Conservation (phyloP, 2,113 vertebrate species). For the Daubentonia madagascariensis region DNA sequence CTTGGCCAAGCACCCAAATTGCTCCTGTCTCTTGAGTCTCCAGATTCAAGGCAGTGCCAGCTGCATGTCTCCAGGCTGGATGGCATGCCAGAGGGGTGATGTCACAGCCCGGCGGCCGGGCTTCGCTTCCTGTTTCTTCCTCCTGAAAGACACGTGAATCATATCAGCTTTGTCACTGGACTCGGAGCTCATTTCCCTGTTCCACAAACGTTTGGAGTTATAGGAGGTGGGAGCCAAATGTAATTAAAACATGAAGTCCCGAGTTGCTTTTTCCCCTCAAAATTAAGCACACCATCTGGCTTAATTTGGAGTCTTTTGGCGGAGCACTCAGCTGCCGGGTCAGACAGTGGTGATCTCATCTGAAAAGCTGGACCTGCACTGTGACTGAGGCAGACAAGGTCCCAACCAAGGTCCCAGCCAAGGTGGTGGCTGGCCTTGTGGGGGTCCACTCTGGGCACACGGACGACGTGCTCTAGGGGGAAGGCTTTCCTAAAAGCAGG, state of each 20-base stretch:
- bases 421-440: not conserved
- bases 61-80: constrained; percentile 1
- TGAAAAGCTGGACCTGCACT: not conserved
- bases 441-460: not conserved
- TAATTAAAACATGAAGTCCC: constrained; percentile 46
- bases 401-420: not conserved
- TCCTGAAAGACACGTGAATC: constrained; percentile 53
- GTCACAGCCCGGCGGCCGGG: constrained; percentile 35
- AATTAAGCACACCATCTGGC: constrained; percentile 19
- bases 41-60: not conserved
- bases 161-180: constrained; percentile 24
- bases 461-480: rapidly evolving
- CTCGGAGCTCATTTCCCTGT: constrained; percentile 51
- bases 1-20: not conserved
- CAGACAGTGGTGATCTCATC: constrained; percentile 36
- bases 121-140: constrained; percentile 49
- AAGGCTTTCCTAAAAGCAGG: not conserved
- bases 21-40: constrained; percentile 37
- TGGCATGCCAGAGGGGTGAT: constrained; percentile 59
- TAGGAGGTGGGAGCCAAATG: constrained; percentile 10
- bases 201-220: not conserved
- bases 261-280: not conserved
- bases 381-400: rapidly evolving
- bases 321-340: not conserved
- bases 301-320: not conserved